Evolutionary conservation across 2,797 vertebrate genomes (phyloP).

Genomic region (Sparidentex hasta): DNA sequence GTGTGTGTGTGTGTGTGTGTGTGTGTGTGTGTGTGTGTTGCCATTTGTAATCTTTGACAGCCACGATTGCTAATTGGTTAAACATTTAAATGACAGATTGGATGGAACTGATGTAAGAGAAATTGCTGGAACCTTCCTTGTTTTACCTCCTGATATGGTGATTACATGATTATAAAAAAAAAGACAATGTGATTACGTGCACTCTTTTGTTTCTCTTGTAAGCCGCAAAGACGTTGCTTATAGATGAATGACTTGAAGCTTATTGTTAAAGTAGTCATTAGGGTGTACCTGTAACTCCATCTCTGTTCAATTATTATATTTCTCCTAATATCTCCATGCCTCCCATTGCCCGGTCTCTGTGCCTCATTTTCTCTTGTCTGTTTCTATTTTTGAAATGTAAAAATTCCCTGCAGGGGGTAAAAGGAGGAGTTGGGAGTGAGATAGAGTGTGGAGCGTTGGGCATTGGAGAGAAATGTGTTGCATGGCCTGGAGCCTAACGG

Average conservation of each 20-base stretch:
- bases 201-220: constrained; percentile 2
- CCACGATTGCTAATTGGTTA: constrained; percentile 42
- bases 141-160: constrained; percentile 35
- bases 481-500: constrained; percentile 89
- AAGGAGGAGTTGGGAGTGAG: constrained; percentile 46
- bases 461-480: constrained; percentile 82
- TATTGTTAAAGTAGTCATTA: constrained; percentile 56
- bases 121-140: constrained; percentile 16
- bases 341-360: constrained; percentile 19
- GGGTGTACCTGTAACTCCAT: constrained; percentile 47
- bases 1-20: neutral
- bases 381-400: constrained; percentile 75
- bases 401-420: constrained; percentile 72
- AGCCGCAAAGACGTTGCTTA: neutral
- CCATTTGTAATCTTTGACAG: constrained; percentile 48
- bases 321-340: constrained; percentile 44
- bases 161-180: constrained; percentile 22
- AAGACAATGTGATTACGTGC: constrained; percentile 9
- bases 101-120: constrained; percentile 22
- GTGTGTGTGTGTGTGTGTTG: constrained; percentile 4
- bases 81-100: constrained; percentile 35
- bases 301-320: constrained; percentile 55
- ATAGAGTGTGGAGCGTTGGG: constrained; percentile 66
- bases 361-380: constrained; percentile 46
- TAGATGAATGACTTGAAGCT: constrained; percentile 42